Base-by-base conservation (phyloP, 2,888 invertebrate species). In the Agrilus mali region DNA sequence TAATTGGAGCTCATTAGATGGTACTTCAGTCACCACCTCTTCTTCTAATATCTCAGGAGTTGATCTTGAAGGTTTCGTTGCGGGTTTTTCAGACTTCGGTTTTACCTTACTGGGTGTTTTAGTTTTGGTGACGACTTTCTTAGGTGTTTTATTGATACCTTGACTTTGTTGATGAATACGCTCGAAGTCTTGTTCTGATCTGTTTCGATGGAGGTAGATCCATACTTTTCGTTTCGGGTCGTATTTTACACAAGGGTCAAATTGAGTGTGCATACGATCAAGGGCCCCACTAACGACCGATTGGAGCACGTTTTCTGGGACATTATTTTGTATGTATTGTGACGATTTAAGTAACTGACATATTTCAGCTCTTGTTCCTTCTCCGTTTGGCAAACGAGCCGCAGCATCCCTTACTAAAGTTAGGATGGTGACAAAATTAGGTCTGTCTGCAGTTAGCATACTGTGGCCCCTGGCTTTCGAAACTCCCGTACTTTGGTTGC, bases 381-480 rank as follows among this genome's bases (percentile, higher is more conserved):
- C 92, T 0, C 95, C 94, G 63, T 94, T 94, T 1, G 95, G 95
- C 53, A 95, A 70, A 15, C 95, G 73, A 0, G 95, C 93, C 0
- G 92, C 86, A 1, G 95, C 90, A 70, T 95, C 95, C 32, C 94
- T 73, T n/a, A 95, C 90, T 36, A 95, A 69, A 5, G 93, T 86
- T 27, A 89, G 68, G 55, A 95, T 88, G 32, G 90, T 88, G 16
- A 94, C 93, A 65, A 84, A 92, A 36, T 92, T 85, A 22, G 94
- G 95, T 31, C 94, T 71, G 58, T 85, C 83, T 1, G 83, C 77
- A 4, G 79, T 78, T 52, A 95, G 71, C 57, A 94, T 74, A 2
- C 84, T 81, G 59, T 90, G 88, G n/a, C 88, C 90, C 34, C 88
- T 73, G 0, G 88, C 84, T 61, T 74, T 75, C 2, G 72, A 67